phyloP scores from a whole-genome alignment of 2,113 vertebrate species.

The Chaenocephalus aceratus region DNA sequence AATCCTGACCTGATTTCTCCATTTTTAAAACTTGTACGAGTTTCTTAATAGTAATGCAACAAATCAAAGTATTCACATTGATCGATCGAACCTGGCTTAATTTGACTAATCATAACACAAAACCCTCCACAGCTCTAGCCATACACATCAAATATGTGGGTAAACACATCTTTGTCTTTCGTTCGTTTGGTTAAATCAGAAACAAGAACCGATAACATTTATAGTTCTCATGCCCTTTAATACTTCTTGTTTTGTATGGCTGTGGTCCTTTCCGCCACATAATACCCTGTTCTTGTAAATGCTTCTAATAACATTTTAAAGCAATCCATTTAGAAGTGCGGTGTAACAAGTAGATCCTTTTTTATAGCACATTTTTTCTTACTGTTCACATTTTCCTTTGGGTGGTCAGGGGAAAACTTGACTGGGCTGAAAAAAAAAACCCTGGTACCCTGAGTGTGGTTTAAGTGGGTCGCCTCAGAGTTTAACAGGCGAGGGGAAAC shows the following conservation, averaged over 20 bases:
- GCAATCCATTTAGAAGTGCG: not conserved
- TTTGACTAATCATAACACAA: constrained; percentile 26
- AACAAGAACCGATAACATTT: not conserved
- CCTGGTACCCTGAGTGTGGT: constrained; percentile 26
- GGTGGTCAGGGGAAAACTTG: constrained; percentile 7
- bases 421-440: constrained; percentile 8
- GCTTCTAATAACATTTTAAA: not conserved
- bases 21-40: constrained; percentile 1
- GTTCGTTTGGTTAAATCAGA: not conserved
- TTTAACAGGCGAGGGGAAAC: constrained; percentile 61
- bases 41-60: not conserved
- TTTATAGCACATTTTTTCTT: constrained; percentile 15
- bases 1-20: not conserved
- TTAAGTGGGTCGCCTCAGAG: constrained; percentile 61
- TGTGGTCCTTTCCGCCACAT: not conserved
- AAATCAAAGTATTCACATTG: not conserved
- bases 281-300: constrained; percentile 2
- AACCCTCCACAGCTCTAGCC: constrained; percentile 12
- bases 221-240: not conserved
- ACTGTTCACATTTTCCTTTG: constrained; percentile 41
- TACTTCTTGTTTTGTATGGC: not conserved
- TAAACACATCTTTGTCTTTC: constrained; percentile 5
- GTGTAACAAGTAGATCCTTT: constrained; percentile 8
- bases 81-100: constrained; percentile 9
- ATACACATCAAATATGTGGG: not conserved